These are phyloP conservation scores for Zhuqinia jingwanae DNA, from an alignment of 2,888 invertebrate species.

Conservation along the genomic window DNA sequence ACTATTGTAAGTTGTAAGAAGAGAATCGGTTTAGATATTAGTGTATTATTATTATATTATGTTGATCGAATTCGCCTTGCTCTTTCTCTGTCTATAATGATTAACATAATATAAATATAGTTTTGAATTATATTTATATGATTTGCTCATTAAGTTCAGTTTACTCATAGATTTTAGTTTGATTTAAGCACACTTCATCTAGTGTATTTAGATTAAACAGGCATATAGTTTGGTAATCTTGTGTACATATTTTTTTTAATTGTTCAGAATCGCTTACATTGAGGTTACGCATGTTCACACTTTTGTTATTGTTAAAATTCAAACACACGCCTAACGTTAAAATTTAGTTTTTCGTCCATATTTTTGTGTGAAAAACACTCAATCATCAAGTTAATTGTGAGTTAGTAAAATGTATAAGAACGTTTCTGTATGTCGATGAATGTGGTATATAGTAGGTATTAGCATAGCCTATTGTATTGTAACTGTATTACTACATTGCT, in stretches of 20 bases:
- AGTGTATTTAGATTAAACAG: neutral
- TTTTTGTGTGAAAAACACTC: too few species aligned
- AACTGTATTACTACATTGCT: too few species aligned
- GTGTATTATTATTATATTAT: conserved; percentile 6
- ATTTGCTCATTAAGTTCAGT: conserved; percentile 24
- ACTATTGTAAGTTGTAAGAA: too few species aligned
- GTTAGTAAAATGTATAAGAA: too few species aligned
- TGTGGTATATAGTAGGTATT: too few species aligned
- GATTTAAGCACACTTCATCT: neutral
- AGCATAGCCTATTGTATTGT: too few species aligned
- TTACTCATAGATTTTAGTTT: neutral
- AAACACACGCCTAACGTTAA: neutral
- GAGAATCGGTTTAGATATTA: too few species aligned
- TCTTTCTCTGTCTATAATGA: conserved; percentile 11
- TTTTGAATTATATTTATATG: conserved; percentile 8
- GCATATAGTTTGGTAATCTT: neutral
- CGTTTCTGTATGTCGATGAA: too few species aligned
- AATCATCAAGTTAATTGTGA: too few species aligned
- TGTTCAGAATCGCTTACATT: neutral
- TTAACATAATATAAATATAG: too few species aligned
- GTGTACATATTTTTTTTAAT: neutral
- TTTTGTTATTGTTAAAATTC: neutral
- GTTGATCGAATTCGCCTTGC: conserved; percentile 6
- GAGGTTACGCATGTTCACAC: neutral
- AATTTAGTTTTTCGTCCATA: neutral